Base-by-base conservation (phyloP, 2,888 invertebrate genomes). In the Theretra japonica region DNA sequence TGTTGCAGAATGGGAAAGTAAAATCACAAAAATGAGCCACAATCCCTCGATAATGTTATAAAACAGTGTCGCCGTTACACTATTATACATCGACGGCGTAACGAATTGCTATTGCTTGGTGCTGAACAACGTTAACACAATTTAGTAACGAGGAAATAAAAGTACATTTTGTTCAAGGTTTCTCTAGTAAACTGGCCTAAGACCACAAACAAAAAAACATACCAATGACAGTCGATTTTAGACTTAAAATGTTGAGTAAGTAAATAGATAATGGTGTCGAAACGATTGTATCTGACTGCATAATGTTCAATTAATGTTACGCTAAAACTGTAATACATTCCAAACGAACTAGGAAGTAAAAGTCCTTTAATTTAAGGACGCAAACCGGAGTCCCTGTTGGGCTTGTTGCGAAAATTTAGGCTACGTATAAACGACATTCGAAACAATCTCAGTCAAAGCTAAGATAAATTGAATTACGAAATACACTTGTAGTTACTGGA, bases 131-230 rank as follows among this genome's bases (percentile, higher is more conserved):
- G 74, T 76, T 78, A 82, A 78, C 79, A 81, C 72, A 76, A 76
- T 84, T 83, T 82, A 83, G 82, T 81, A 86, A 90, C 82, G 77
- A 90, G 92, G 92, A 93, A 92, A 91, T 92, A 90, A 91, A 89
- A 92, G 90, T 88, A 74, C 79, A 80, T 74, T 84, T 76, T 75
- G 82, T 83, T 86, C 91, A 92, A 88, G 92, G 92, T 81, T 53
- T 86, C 72, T 41, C 75, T 80, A 80, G 82, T 83, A 87, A 82
- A 84, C 76, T 74, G 71, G 79, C 76, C 79, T 77, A 81, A 81
- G 82, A 82, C 83, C 76, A 75, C 73, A 68, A 75, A 75, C 73
- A 69, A 75, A 75, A 77, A 75, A 81, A 79, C 33, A 70, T 58
- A 56, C 70, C 73, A 76, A 77, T 57, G 69, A 30, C 71, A 70